These are phyloP conservation scores for Clarias fuscus DNA, from an alignment of 2,797 vertebrate genomes.

Conservation along the genomic window DNA sequence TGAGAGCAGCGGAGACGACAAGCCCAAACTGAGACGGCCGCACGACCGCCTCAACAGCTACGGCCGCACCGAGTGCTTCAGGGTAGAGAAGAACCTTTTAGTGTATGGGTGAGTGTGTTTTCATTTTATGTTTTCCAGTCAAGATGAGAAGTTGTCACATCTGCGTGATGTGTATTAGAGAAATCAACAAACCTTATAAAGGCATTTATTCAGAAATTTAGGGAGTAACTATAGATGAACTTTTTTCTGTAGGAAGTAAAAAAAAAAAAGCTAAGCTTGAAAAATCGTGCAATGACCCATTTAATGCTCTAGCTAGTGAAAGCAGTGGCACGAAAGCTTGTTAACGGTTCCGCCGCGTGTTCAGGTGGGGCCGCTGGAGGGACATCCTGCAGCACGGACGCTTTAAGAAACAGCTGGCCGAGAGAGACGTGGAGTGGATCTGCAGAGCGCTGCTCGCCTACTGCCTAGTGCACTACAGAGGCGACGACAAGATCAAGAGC, in stretches of 20 bases:
- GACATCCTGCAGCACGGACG: conserved; percentile 95
- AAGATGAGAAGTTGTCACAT: background rate
- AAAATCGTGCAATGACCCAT: no score
- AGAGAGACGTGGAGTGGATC: conserved; percentile 94
- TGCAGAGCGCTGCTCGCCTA: conserved; percentile 93
- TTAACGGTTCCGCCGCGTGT: conserved; percentile 22
- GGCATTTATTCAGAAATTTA: background rate
- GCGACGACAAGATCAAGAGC: conserved; percentile 98
- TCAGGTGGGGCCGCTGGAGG: conserved; percentile 96
- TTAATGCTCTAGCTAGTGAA: background rate
- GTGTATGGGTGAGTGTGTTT: conserved; percentile 86
- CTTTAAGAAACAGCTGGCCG: conserved; percentile 94
- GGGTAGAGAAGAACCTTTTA: conserved; percentile 96
- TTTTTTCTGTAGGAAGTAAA: background rate
- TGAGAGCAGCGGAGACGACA: conserved; percentile 91
- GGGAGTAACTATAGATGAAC: background rate
- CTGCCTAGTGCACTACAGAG: conserved; percentile 95
- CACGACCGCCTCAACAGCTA: conserved; percentile 90
- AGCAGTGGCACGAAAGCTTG: background rate
- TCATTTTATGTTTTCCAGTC: no score
- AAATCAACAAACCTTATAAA: background rate
- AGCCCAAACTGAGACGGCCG: conserved; percentile 90
- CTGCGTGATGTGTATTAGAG: background rate
- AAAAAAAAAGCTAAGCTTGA: background rate
- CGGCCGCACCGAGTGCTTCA: conserved; percentile 95